These are phyloP conservation scores for Furcifer pardalis DNA, from an alignment of 2,797 vertebrate species.

Conservation along the genomic window DNA sequence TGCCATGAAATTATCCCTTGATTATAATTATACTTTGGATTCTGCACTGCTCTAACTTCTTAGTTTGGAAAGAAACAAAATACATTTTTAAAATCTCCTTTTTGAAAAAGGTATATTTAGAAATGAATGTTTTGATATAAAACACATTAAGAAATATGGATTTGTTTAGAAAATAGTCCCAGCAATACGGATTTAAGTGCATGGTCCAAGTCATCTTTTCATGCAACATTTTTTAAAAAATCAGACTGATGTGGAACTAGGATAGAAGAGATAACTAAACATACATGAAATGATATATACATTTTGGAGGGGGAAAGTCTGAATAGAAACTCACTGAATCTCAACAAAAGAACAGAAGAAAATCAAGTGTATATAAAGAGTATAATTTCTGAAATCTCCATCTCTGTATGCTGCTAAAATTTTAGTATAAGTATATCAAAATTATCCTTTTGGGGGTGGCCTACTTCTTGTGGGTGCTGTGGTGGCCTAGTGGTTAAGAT, in stretches of 20 bases:
- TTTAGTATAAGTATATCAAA: background rate
- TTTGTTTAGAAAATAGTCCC: background rate
- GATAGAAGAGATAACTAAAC: background rate
- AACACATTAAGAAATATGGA: background rate
- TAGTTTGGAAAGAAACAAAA: background rate
- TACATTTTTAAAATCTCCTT: no score
- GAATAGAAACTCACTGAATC: background rate
- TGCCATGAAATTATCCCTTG: no score
- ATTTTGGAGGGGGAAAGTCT: background rate
- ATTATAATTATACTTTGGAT: no score
- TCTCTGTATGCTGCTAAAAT: no score
- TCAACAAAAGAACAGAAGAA: background rate
- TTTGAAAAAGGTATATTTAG: no score
- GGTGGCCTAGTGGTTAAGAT: no score
- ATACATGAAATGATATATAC: background rate
- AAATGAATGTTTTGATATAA: background rate
- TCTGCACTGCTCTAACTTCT: no score
- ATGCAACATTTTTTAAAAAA: background rate
- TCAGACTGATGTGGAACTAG: background rate
- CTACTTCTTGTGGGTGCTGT: no score
- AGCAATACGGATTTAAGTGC: background rate
- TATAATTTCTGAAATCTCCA: background rate
- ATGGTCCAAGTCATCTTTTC: background rate
- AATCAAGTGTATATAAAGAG: background rate
- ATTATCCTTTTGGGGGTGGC: no score